Evolutionary conservation across 2,797 vertebrate species (phyloP).

Genomic region (Chelon labrosus): DNA sequence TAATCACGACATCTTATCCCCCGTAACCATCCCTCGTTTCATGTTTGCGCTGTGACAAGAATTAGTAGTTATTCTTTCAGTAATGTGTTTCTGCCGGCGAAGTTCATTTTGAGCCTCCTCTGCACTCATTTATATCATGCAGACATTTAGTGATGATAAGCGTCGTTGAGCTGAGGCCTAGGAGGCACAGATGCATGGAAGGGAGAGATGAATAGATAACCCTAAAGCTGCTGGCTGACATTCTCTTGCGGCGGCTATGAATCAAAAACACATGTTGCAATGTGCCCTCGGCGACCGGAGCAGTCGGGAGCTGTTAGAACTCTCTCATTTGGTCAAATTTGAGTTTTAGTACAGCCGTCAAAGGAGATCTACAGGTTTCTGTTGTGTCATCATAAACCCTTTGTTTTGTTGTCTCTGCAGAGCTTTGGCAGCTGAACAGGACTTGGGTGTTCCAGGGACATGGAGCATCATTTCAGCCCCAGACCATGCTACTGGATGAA

Average conservation of each 20-base stretch:
- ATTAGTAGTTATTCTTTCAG: background rate
- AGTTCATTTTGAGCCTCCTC: constrained; percentile 1
- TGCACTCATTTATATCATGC: background rate
- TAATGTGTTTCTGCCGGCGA: constrained; percentile 6
- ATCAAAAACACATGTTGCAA: constrained; percentile 69
- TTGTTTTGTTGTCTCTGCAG: constrained; percentile 77
- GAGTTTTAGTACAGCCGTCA: constrained; percentile 7
- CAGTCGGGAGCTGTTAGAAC: constrained; percentile 33
- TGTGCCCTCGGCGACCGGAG: constrained; percentile 40
- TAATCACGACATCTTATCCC: constrained; percentile 54
- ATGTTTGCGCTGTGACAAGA: background rate
- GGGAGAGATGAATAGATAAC: constrained; percentile 57
- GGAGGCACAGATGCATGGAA: constrained; percentile 27
- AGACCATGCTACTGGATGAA: constrained; percentile 93
- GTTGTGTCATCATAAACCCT: constrained; percentile 13
- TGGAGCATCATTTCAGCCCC: constrained; percentile 89
- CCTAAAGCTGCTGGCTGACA: constrained; percentile 36
- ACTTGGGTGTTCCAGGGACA: constrained; percentile 92
- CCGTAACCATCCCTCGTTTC: constrained; percentile 23
- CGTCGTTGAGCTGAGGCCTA: constrained; percentile 12
- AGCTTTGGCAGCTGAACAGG: constrained; percentile 95
- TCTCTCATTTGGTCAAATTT: constrained; percentile 34
- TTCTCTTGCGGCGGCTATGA: constrained; percentile 33
- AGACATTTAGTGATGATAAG: constrained; percentile 15
- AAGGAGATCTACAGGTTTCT: background rate